phyloP scores from a whole-genome alignment of 2,797 vertebrate species.

The Eidolon dupreanum region DNA sequence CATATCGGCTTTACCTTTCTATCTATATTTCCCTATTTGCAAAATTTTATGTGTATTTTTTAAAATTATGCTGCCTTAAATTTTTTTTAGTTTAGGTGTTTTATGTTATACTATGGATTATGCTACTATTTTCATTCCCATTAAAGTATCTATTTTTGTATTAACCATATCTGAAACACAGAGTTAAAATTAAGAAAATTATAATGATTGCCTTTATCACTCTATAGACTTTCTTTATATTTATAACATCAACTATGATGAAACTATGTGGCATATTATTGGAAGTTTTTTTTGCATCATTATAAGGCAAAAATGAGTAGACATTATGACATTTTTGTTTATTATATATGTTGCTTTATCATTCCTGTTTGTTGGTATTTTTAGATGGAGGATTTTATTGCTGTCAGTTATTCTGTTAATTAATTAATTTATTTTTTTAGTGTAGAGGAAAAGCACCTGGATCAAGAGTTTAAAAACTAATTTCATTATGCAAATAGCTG shows the following conservation, averaged over 20 bases:
- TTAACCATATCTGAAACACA: background rate
- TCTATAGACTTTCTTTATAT: background rate
- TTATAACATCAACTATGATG: background rate
- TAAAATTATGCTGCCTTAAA: background rate
- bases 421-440: background rate
- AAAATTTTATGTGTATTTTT: background rate
- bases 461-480: constrained; percentile 64
- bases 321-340: background rate
- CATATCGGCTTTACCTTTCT: background rate
- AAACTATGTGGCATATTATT: background rate
- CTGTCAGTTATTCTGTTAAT: constrained; percentile 45
- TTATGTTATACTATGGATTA: background rate
- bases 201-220: background rate
- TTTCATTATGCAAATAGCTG: constrained; percentile 72
- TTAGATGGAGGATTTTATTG: background rate
- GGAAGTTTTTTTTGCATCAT: background rate
- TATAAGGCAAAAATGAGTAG: background rate
- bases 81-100: background rate
- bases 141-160: background rate
- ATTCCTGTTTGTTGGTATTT: constrained; percentile 19
- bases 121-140: background rate
- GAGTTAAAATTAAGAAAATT: background rate
- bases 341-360: background rate
- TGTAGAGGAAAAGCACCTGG: constrained; percentile 26
- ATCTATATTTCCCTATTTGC: background rate